Evolutionary conservation across 1,140 invertebrate genomes (phyloP).

Genomic region (Drosophila erecta): DNA sequence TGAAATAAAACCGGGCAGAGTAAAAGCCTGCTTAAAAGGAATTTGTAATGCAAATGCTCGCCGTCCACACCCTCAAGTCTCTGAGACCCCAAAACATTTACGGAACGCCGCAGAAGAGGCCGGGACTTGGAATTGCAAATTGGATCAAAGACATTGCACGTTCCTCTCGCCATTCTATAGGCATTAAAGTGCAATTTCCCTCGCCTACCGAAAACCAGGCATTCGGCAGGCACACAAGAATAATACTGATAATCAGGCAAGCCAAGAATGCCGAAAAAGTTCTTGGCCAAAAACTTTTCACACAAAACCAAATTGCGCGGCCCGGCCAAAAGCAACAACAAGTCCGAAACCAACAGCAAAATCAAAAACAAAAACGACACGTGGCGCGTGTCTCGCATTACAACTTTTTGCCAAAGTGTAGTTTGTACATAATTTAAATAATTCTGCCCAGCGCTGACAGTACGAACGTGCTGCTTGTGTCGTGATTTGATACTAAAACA

Average conservation of each 20-base stretch:
- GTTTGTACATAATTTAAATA: constrained; percentile 80
- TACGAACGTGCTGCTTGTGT: constrained; percentile 60
- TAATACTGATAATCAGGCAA: constrained; percentile 41
- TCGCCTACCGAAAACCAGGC: constrained; percentile 26
- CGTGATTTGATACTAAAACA: constrained; percentile 55
- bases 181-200: constrained; percentile 65
- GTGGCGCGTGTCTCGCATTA: constrained; percentile 77
- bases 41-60: constrained; percentile 54
- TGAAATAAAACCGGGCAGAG: constrained; percentile 11
- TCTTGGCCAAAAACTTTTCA: constrained; percentile 55
- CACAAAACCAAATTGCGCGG: constrained; percentile 36
- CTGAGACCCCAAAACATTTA: constrained; percentile 39
- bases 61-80: constrained; percentile 10
- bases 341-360: not conserved
- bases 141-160: constrained; percentile 72
- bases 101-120: constrained; percentile 46
- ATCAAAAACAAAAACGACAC: constrained; percentile 23
- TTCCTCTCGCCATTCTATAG: constrained; percentile 40
- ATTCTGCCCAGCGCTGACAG: constrained; percentile 64
- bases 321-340: constrained; percentile 1
- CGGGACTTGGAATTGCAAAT: constrained; percentile 65
- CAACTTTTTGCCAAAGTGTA: constrained; percentile 60
- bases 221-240: constrained; percentile 28
- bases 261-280: constrained; percentile 39
- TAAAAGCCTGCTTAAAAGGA: constrained; percentile 14